phyloP scores from a whole-genome alignment of 2,113 vertebrate species.

The Dicerorhinus sumatrensis region DNA sequence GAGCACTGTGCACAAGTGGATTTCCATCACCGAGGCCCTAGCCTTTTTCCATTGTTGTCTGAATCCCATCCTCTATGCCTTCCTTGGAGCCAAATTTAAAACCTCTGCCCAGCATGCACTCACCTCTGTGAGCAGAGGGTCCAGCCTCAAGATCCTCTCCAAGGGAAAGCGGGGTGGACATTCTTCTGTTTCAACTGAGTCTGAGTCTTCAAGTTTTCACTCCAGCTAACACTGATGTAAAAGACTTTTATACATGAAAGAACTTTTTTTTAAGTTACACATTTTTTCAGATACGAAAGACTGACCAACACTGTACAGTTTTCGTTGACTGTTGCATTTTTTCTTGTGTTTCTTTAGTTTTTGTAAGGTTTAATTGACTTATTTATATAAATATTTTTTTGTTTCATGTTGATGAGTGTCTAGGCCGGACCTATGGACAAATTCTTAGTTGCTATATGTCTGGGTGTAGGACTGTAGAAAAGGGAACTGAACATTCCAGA shows the following conservation, averaged over 20 bases:
- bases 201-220: slow-evolving; percentile 97
- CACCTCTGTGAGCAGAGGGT: slow-evolving; percentile 92
- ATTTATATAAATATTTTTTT: slow-evolving; percentile 88
- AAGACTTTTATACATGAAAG: slow-evolving; percentile 73
- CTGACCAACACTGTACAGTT: slow-evolving; percentile 90
- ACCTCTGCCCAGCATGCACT: slow-evolving; percentile 94
- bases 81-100: slow-evolving; percentile 98
- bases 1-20: slow-evolving; percentile 92
- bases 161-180: slow-evolving; percentile 94
- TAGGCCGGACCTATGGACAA: slow-evolving; percentile 90
- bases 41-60: slow-evolving; percentile 99
- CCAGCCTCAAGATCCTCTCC: slow-evolving; percentile 95
- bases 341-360: slow-evolving; percentile 86
- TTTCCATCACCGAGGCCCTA: slow-evolving; percentile 94
- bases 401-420: slow-evolving; percentile 82
- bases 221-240: slow-evolving; percentile 92
- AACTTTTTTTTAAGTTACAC: slow-evolving; percentile 80
- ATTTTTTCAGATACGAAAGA: slow-evolving; percentile 83
- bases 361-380: slow-evolving; percentile 87
- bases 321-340: slow-evolving; percentile 87
- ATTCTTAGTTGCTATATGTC: slow-evolving; percentile 85
- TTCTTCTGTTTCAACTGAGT: slow-evolving; percentile 98
- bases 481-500: slow-evolving; percentile 83
- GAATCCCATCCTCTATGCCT: slow-evolving; percentile 98
- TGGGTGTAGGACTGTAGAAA: slow-evolving; percentile 80